phyloP scores from a whole-genome alignment of 1,140 invertebrate species.

The Drosophila tropicalis region DNA sequence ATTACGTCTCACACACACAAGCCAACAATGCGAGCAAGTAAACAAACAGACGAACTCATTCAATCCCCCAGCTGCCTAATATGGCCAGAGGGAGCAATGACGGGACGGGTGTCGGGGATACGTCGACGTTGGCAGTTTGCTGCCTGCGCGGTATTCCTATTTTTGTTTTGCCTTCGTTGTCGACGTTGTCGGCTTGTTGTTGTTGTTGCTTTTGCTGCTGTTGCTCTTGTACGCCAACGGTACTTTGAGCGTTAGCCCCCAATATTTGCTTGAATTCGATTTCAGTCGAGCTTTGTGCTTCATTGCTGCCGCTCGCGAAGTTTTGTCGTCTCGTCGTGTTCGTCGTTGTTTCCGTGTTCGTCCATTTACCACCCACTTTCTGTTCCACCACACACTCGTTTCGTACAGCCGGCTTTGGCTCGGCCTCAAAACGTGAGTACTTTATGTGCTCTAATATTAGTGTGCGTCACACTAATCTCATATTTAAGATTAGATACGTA shows the following conservation, averaged over 20 bases:
- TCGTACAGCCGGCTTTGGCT: conserved; percentile 53
- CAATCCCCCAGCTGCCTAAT: conserved; percentile 52
- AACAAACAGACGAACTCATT: conserved; percentile 73
- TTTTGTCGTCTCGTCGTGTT: conserved; percentile 54
- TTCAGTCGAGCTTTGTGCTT: conserved; percentile 80
- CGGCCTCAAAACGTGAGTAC: conserved; percentile 59
- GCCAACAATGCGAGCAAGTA: conserved; percentile 26
- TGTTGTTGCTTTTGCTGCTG: conserved; percentile 25
- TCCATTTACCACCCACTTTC: conserved; percentile 37
- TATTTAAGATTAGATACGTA: conserved; percentile 70
- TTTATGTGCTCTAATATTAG: background rate
- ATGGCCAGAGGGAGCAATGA: conserved; percentile 25
- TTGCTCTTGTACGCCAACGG: conserved; percentile 66
- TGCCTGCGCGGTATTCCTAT: conserved; percentile 71
- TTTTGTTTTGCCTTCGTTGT: conserved; percentile 63
- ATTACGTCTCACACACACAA: conserved; percentile 60
- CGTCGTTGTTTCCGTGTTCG: conserved; percentile 27
- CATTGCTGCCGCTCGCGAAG: conserved; percentile 75
- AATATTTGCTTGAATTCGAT: conserved; percentile 68
- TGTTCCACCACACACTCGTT: conserved; percentile 25
- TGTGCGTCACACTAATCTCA: conserved; percentile 59
- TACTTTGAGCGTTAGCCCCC: conserved; percentile 71
- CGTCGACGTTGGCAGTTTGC: conserved; percentile 34
- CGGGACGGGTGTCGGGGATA: conserved; percentile 42
- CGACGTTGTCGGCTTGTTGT: conserved; percentile 36